Conservation (phyloP, 2,888 invertebrate species). For the Oasisia sp. region DNA sequence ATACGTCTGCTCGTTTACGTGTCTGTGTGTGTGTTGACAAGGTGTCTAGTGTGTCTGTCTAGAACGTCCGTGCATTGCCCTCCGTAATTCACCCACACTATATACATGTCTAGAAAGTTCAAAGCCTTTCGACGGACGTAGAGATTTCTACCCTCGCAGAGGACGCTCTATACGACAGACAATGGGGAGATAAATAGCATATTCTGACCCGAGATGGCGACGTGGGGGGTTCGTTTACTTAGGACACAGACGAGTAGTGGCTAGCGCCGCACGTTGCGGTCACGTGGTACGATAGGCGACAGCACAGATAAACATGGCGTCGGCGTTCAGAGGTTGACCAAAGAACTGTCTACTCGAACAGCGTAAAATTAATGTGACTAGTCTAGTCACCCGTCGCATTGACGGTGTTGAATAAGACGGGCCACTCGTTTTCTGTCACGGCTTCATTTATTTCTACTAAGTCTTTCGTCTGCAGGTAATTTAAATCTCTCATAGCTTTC, state of each 20-base stretch:
- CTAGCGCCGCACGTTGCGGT: neutral
- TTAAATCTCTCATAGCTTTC: neutral
- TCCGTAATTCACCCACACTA: neutral
- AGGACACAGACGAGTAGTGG: neutral
- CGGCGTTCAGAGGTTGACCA: neutral
- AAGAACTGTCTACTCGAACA: neutral
- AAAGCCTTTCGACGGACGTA: neutral
- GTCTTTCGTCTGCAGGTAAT: neutral
- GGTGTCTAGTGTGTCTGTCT: neutral
- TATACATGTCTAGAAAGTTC: neutral
- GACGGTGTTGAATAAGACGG: neutral
- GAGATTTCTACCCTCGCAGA: no score
- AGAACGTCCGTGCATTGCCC: neutral
- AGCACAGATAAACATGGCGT: conserved; percentile 7
- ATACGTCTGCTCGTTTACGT: conserved; percentile 5
- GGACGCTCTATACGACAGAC: neutral
- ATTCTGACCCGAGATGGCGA: neutral
- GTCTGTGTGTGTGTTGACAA: neutral
- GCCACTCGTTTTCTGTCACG: neutral
- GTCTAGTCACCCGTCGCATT: neutral
- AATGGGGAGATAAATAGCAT: neutral
- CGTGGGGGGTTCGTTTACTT: neutral
- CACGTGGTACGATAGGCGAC: neutral
- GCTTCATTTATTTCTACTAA: neutral
- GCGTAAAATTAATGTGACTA: neutral